These are phyloP conservation scores for Brachionus koreanus DNA, from an alignment of 1,140 invertebrate genomes.

Conservation along the genomic window DNA sequence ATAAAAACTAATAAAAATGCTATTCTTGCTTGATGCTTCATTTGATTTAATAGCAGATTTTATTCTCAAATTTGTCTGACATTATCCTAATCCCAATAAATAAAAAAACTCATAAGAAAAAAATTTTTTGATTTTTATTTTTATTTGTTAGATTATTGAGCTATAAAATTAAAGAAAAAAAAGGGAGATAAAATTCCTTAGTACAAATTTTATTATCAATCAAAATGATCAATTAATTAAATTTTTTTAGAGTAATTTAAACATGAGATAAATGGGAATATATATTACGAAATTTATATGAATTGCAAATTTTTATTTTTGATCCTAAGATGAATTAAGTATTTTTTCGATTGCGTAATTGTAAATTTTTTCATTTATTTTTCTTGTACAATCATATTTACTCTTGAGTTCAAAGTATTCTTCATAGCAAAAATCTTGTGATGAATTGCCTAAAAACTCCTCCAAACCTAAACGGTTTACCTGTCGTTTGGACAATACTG, in stretches of 20 bases:
- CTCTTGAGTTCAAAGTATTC: conserved; percentile 31
- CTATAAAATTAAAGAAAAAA: not conserved
- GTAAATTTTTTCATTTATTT: conserved; percentile 40
- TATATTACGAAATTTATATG: not conserved
- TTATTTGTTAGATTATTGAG: not conserved
- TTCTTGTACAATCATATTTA: conserved; percentile 32
- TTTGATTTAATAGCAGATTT: not conserved
- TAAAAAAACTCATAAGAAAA: not conserved
- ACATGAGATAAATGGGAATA: not conserved
- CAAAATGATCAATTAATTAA: not conserved
- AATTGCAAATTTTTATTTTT: not conserved
- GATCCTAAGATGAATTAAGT: not conserved
- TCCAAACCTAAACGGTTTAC: not conserved
- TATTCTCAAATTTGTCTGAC: not conserved
- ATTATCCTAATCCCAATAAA: not conserved
- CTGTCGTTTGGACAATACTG: not conserved
- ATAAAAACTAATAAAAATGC: not conserved
- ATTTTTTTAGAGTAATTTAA: not conserved
- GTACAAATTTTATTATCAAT: conserved; percentile 5
- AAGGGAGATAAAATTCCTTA: not conserved
- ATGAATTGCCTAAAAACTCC: conserved; percentile 15
- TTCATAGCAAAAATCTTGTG: not conserved
- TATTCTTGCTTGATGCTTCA: not conserved
- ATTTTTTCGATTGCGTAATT: conserved; percentile 43
- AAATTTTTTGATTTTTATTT: not conserved